Conservation (phyloP, 2,888 invertebrate genomes). For the Spodoptera littoralis region DNA sequence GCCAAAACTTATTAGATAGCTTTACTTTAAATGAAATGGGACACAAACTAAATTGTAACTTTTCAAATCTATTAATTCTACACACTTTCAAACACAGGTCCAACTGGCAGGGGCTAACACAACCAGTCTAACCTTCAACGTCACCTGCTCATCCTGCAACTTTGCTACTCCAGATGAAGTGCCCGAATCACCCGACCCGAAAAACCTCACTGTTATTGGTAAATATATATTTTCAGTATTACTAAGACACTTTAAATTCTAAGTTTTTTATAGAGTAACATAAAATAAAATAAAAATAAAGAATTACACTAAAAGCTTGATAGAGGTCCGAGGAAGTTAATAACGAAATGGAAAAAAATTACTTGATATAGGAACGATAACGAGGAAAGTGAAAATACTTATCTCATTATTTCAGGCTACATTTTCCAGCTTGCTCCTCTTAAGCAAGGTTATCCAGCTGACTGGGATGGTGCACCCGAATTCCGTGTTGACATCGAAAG, state of each 20-base stretch:
- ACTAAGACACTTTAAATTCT: no score
- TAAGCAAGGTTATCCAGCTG: conserved; percentile 66
- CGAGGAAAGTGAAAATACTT: no score
- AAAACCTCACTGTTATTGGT: conserved; percentile 77
- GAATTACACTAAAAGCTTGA: no score
- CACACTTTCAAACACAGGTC: conserved; percentile 60
- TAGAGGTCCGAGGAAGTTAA: no score
- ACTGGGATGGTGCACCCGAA: conserved; percentile 72
- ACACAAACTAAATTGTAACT: no score
- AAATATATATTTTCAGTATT: conserved; percentile 20
- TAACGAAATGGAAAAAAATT: no score
- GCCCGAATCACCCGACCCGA: conserved; percentile 64
- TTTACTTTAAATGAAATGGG: no score
- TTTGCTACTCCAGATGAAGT: conserved; percentile 65
- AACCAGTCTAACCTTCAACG: conserved; percentile 75
- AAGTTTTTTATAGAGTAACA: no score
- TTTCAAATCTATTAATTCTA: no score
- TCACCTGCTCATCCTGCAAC: conserved; percentile 74
- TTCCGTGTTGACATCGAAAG: conserved; percentile 64
- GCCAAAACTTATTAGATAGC: no score
- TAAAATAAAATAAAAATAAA: not conserved
- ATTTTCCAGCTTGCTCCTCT: conserved; percentile 73
- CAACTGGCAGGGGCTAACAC: conserved; percentile 58
- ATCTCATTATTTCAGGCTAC: conserved; percentile 69
- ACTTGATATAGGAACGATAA: no score